Percentiles rank a stretch among this genome's conserved stretches.
Conservation (phyloP, 2,888 invertebrate species). For the Drosophila falleni region DNA sequence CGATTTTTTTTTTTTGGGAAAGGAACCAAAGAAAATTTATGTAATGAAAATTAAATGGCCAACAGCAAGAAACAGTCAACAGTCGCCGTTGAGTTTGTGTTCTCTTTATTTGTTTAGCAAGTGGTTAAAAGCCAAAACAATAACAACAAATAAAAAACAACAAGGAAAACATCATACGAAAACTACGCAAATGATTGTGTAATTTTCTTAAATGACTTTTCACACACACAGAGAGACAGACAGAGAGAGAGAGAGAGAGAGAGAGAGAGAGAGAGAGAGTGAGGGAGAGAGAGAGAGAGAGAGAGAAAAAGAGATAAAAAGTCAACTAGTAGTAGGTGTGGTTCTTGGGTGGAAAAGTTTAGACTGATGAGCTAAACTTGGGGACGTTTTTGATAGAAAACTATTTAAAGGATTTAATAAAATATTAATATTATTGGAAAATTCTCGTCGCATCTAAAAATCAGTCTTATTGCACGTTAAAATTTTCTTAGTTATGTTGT, state of each 20-base stretch:
- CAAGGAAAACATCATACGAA: constrained; percentile 30
- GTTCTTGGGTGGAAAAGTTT: constrained; percentile 1
- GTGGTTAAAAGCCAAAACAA: constrained; percentile 53
- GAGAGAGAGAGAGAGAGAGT: too few species aligned
- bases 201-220: constrained; percentile 61
- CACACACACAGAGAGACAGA: constrained; percentile 37
- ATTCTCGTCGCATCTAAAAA: too few species aligned
- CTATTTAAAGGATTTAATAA: neutral
- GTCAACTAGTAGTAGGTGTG: constrained; percentile 1
- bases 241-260: too few species aligned
- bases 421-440: too few species aligned
- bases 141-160: constrained; percentile 37
- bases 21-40: constrained; percentile 42
- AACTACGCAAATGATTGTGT: constrained; percentile 61
- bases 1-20: constrained; percentile 2
- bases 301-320: neutral
- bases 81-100: constrained; percentile 11
- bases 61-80: constrained; percentile 34
- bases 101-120: constrained; percentile 38
- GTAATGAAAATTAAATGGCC: constrained; percentile 53
- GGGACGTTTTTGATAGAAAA: neutral
- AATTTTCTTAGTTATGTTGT: too few species aligned
- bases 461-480: too few species aligned
- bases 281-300: neutral
- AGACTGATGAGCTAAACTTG: neutral